phyloP scores from a whole-genome alignment of 2,113 vertebrate genomes.

The human region DNA sequence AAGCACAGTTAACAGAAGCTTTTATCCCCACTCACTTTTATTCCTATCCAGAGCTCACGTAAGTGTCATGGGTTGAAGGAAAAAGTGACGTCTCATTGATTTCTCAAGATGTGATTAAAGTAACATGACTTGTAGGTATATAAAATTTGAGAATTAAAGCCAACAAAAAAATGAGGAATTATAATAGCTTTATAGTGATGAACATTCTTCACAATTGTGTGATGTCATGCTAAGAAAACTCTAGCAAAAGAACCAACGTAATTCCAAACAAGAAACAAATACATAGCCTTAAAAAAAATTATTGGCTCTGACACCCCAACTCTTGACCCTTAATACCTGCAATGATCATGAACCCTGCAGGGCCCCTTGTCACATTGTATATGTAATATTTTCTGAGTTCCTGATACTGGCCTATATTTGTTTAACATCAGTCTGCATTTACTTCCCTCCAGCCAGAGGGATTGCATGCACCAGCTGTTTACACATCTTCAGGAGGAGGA shows the following conservation, averaged over 20 bases:
- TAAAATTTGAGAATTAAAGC: constrained; percentile 76
- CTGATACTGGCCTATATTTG: constrained; percentile 35
- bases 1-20: constrained; percentile 61
- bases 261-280: not conserved
- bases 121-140: constrained; percentile 74
- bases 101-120: constrained; percentile 78
- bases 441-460: constrained; percentile 67
- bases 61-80: constrained; percentile 63
- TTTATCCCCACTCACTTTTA: not conserved
- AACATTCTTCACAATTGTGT: not conserved
- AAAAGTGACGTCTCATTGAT: constrained; percentile 75
- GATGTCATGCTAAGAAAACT: not conserved
- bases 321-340: not conserved
- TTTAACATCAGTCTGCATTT: constrained; percentile 65
- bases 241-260: not conserved
- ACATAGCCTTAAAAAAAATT: not conserved
- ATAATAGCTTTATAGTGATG: constrained; percentile 45
- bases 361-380: not conserved
- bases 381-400: constrained; percentile 51
- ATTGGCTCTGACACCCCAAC: not conserved
- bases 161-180: constrained; percentile 73
- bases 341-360: not conserved
- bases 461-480: constrained; percentile 77
- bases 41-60: constrained; percentile 54
- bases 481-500: constrained; percentile 66